Conservation (phyloP, 2,797 vertebrate genomes). For the Tarsius wallacei region DNA sequence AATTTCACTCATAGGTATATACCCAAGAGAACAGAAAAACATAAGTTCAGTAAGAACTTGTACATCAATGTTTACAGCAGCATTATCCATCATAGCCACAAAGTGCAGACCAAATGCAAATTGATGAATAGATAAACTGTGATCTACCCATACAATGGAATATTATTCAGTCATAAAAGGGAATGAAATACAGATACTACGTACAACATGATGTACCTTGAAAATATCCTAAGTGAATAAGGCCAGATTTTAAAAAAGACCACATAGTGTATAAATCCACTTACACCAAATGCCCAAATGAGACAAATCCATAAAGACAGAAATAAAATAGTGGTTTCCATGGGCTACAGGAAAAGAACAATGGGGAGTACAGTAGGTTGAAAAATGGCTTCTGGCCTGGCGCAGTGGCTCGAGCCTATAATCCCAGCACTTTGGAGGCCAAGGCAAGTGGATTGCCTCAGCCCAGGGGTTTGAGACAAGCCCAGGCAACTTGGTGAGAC, state of each 20-base stretch:
- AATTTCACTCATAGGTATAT: background rate
- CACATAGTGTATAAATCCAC: background rate
- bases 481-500: too few species aligned
- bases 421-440: too few species aligned
- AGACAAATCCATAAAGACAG: background rate
- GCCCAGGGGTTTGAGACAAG: too few species aligned
- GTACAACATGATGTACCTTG: background rate
- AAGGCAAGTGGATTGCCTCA: too few species aligned
- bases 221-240: slow-evolving; percentile 21
- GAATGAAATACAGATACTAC: background rate
- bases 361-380: background rate
- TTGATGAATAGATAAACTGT: background rate
- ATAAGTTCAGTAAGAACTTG: background rate
- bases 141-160: background rate
- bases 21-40: background rate
- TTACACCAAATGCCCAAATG: background rate
- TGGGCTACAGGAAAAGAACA: background rate
- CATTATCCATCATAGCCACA: background rate
- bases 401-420: too few species aligned
- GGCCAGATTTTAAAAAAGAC: background rate
- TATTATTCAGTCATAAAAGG: slow-evolving; percentile 33
- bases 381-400: background rate
- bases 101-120: background rate
- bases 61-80: background rate
- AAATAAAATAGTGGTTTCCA: background rate